These are phyloP conservation scores for Arnoldichthys spilopterus DNA, from an alignment of 2,797 vertebrate species.

Conservation along the genomic window DNA sequence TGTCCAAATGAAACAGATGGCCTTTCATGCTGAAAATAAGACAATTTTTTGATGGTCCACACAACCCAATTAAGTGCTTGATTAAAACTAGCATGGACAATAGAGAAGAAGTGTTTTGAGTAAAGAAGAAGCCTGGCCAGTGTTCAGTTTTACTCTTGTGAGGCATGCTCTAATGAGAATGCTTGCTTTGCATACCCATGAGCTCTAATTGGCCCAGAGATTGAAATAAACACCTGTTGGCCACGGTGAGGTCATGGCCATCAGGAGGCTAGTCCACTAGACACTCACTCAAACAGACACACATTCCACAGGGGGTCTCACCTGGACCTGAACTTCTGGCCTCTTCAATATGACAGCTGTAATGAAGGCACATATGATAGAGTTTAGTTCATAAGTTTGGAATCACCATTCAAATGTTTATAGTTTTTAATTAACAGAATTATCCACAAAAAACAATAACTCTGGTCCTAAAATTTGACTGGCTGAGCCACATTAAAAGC, in stretches of 20 bases:
- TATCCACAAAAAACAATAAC: background rate
- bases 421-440: no score
- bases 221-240: constrained; percentile 59
- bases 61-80: constrained; percentile 51
- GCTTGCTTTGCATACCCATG: constrained; percentile 53
- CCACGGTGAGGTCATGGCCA: constrained; percentile 41
- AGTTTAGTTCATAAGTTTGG: background rate
- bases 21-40: constrained; percentile 45
- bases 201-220: constrained; percentile 63
- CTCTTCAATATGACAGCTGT: constrained; percentile 37
- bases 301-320: constrained; percentile 41
- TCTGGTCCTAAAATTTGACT: background rate
- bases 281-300: constrained; percentile 42
- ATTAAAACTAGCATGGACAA: constrained; percentile 47
- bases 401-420: background rate
- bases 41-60: constrained; percentile 45
- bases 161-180: constrained; percentile 60
- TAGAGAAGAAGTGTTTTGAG: constrained; percentile 35
- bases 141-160: constrained; percentile 11
- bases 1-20: constrained; percentile 43
- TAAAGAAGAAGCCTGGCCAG: constrained; percentile 26
- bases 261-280: constrained; percentile 22
- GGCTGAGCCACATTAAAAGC: no score
- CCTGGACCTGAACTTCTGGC: constrained; percentile 44
- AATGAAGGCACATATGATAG: constrained; percentile 39